phyloP scores from a whole-genome alignment of 2,888 invertebrate species.

The Drosophila conformis region DNA sequence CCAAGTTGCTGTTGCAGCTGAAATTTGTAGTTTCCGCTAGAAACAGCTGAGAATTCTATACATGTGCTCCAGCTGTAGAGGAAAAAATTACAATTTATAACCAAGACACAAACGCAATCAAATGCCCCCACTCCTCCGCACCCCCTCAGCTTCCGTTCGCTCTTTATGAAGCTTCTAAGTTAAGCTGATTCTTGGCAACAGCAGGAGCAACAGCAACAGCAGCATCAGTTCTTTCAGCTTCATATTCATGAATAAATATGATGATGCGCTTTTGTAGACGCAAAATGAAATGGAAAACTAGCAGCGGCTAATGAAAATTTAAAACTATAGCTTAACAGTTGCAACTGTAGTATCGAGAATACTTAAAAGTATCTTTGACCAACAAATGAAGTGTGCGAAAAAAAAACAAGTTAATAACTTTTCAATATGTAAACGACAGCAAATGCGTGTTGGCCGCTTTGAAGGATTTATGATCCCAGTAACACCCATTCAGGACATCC shows the following conservation, averaged over 20 bases:
- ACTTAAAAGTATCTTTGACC: background rate
- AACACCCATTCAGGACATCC: conserved; percentile 42
- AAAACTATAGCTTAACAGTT: background rate
- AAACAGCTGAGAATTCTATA: conserved; percentile 25
- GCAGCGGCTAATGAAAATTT: conserved; percentile 38
- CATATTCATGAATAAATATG: conserved; percentile 71
- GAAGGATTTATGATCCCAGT: conserved; percentile 67
- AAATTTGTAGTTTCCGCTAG: conserved; percentile 3
- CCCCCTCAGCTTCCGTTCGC: conserved; percentile 45
- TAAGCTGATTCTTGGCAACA: conserved; percentile 68
- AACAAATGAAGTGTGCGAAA: background rate
- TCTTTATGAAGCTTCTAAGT: conserved; percentile 71
- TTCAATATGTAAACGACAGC: conserved; percentile 49
- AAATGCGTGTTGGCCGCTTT: conserved; percentile 39
- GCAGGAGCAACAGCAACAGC: conserved; percentile 25
- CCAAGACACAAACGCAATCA: conserved; percentile 75
- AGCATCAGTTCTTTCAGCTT: conserved; percentile 26
- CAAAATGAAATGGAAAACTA: conserved; percentile 39
- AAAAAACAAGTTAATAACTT: conserved; percentile 47
- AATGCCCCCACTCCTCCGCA: conserved; percentile 44
- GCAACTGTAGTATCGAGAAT: background rate
- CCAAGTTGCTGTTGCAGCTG: background rate
- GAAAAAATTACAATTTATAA: conserved; percentile 73
- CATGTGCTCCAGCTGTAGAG: conserved; percentile 26
- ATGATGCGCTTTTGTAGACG: conserved; percentile 34